Conservation (phyloP, 2,113 vertebrate species). For the Limanda limanda region DNA sequence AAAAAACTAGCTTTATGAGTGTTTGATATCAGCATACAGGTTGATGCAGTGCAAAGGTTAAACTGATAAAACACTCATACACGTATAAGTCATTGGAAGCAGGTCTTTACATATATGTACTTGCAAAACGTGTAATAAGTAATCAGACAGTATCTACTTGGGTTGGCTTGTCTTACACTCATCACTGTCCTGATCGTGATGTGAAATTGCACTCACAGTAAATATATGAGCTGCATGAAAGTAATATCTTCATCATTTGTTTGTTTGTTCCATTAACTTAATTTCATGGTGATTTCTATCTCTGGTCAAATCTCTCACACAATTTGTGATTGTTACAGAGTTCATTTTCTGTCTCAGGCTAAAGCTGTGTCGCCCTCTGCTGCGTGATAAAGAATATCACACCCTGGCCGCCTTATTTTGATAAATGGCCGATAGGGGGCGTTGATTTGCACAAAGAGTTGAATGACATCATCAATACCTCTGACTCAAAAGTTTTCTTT, state of each 20-base stretch:
- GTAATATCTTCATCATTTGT: too few species aligned
- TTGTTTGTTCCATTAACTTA: background rate
- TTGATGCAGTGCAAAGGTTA: too few species aligned
- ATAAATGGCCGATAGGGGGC: constrained; percentile 30
- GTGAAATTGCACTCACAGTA: background rate
- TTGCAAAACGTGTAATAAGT: background rate
- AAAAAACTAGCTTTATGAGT: too few species aligned
- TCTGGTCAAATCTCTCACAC: background rate
- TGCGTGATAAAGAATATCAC: constrained; percentile 40
- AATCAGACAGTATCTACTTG: background rate
- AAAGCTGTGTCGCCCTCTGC: constrained; percentile 53
- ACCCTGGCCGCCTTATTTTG: background rate
- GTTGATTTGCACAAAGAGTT: background rate
- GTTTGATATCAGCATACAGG: too few species aligned
- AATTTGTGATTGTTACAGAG: background rate
- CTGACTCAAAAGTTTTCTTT: background rate
- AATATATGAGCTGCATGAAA: background rate
- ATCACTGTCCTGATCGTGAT: too few species aligned
- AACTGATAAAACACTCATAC: background rate
- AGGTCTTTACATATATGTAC: background rate
- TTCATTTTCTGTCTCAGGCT: background rate
- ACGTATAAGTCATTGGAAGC: background rate
- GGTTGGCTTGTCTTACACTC: background rate
- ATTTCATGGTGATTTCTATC: background rate
- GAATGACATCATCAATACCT: background rate